Conservation (phyloP, 2,113 vertebrate species). For the Rhegmatorhina hoffmannsi region DNA sequence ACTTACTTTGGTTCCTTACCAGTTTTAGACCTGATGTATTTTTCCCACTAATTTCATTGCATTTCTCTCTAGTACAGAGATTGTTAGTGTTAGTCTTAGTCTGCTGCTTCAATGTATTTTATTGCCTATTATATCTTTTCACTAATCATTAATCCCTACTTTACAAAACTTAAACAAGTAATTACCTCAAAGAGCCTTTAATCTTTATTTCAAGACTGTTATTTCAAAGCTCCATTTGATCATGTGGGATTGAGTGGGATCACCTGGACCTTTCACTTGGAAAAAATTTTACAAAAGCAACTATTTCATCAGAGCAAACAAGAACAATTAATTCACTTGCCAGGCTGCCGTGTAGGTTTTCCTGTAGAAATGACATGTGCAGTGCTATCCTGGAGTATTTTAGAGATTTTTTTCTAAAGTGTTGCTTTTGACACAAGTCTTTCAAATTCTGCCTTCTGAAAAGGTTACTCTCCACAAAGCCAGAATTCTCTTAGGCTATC, state of each 20-base stretch:
- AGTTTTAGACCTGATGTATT: neutral
- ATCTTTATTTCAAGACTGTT: neutral
- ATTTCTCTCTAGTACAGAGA: neutral
- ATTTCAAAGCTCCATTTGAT: neutral
- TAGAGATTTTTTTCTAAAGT: neutral
- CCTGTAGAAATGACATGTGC: neutral
- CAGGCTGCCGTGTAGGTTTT: neutral
- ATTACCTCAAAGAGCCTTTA: neutral
- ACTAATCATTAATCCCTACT: neutral
- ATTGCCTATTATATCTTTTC: neutral
- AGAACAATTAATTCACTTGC: neutral
- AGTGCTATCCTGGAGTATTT: neutral
- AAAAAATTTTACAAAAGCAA: neutral
- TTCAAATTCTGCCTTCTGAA: neutral
- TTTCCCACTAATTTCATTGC: neutral
- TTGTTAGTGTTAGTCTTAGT: neutral
- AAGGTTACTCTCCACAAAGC: neutral
- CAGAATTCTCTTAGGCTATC: neutral
- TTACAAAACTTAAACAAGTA: neutral
- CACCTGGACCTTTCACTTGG: neutral
- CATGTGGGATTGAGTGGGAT: neutral
- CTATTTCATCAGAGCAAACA: neutral
- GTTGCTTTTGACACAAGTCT: neutral
- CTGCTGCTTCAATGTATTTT: neutral
- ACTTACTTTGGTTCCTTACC: neutral